phyloP scores from a whole-genome alignment of 2,113 vertebrate genomes.

The Menidia beryllina region DNA sequence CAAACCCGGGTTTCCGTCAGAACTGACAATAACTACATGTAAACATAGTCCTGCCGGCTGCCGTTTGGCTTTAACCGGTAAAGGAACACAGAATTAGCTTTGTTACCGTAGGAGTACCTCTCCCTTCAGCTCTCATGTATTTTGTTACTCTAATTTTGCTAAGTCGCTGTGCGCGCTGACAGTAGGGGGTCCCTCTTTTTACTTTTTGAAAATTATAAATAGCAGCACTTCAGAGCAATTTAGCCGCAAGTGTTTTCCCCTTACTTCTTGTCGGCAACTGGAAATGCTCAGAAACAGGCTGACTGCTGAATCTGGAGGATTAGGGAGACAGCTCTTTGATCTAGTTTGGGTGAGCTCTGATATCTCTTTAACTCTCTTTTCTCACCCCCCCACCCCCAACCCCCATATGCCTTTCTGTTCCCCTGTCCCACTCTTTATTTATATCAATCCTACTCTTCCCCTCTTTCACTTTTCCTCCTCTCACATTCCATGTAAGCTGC shows the following conservation, averaged over 20 bases:
- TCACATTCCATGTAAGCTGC: conserved; percentile 21
- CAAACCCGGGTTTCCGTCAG: not conserved
- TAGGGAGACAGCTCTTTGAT: conserved; percentile 82
- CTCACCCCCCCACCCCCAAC: no score
- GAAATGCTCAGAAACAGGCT: conserved; percentile 78
- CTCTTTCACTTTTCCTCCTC: conserved; percentile 37
- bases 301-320: conserved; percentile 82
- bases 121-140: conserved; percentile 51
- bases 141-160: conserved; percentile 72
- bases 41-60: conserved; percentile 5
- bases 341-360: conserved; percentile 72
- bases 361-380: conserved; percentile 65
- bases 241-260: conserved; percentile 77
- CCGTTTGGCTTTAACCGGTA: conserved; percentile 12
- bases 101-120: conserved; percentile 48
- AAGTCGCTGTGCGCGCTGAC: conserved; percentile 53
- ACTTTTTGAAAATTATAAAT: conserved; percentile 80
- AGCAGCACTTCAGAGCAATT: conserved; percentile 82
- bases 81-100: conserved; percentile 12
- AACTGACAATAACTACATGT: conserved; percentile 22
- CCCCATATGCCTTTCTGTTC: conserved; percentile 40
- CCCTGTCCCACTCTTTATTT: conserved; percentile 37
- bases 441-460: conserved; percentile 37
- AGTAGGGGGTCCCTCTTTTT: conserved; percentile 71
- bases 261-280: conserved; percentile 68